phyloP scores from a whole-genome alignment of 2,113 vertebrate species.

The Speoplatyrhinus poulsoni region DNA sequence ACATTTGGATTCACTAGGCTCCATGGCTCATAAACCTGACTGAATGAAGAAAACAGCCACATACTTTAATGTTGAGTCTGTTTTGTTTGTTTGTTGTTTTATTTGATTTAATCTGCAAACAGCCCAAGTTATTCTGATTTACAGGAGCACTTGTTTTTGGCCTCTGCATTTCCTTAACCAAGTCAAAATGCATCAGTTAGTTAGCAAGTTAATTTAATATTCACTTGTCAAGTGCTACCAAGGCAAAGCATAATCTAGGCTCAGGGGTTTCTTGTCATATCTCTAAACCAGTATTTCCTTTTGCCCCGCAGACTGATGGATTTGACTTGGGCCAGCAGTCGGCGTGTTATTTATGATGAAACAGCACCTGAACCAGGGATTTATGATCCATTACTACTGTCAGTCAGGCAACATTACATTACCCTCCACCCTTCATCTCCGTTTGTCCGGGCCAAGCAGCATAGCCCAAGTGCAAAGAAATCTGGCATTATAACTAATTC shows the following conservation, averaged over 20 bases:
- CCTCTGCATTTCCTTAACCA: slow-evolving; percentile 10
- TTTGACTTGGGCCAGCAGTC: slow-evolving; percentile 66
- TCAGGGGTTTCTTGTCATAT: slow-evolving; percentile 49
- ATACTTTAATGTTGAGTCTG: slow-evolving; percentile 22
- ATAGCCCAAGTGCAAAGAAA: slow-evolving; percentile 36
- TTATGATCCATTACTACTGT: slow-evolving; percentile 75
- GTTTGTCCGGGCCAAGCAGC: slow-evolving; percentile 37
- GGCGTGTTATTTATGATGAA: slow-evolving; percentile 73
- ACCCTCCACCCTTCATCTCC: slow-evolving; percentile 61
- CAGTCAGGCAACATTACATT: slow-evolving; percentile 69
- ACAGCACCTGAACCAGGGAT: slow-evolving; percentile 70
- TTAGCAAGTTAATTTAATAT: slow-evolving; percentile 29
- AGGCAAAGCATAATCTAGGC: slow-evolving; percentile 47
- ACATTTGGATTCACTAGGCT: slow-evolving; percentile 49
- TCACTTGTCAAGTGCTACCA: slow-evolving; percentile 27
- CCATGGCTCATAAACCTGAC: slow-evolving; percentile 29
- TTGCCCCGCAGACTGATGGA: slow-evolving; percentile 65
- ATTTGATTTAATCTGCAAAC: slow-evolving; percentile 13
- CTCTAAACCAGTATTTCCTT: slow-evolving; percentile 42
- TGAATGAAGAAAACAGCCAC: slow-evolving; percentile 52
- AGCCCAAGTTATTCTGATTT: too few species aligned
- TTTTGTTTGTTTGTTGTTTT: slow-evolving; percentile 29
- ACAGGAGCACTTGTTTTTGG: neutral
- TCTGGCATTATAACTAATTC: slow-evolving; percentile 30
- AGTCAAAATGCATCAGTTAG: slow-evolving; percentile 9